Percentiles rank a stretch among this genome's conserved stretches.
Evolutionary conservation across 2,113 vertebrate genomes (phyloP).

Genomic region (Rhea pennata): DNA sequence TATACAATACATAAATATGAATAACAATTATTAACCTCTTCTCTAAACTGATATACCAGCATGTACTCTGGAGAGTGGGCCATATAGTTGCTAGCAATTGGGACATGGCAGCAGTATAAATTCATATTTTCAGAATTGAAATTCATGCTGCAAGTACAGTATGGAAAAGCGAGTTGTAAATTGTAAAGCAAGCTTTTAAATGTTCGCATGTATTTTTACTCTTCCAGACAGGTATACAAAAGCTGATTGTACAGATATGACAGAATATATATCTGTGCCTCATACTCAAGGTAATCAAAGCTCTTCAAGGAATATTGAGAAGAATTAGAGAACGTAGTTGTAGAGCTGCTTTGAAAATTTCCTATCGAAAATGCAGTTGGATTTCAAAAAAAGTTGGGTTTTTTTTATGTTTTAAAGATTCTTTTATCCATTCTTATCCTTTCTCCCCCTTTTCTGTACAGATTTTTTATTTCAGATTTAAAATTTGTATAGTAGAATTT

Average conservation of each 20-base stretch:
- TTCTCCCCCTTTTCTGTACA: not conserved
- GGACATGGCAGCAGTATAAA: rapidly evolving
- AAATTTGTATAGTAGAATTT: not conserved
- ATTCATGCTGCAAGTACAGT: not conserved
- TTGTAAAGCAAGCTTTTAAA: not conserved
- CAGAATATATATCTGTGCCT: too few relatives aligned
- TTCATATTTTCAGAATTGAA: not conserved
- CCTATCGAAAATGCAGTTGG: not conserved
- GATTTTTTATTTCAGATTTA: not conserved
- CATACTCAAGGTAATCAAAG: not conserved
- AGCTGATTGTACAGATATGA: not conserved
- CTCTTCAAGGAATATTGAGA: not conserved
- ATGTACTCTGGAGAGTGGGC: not conserved
- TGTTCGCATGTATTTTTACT: not conserved
- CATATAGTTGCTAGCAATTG: not conserved
- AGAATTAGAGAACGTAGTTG: not conserved
- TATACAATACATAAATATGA: not conserved
- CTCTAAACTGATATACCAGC: not conserved
- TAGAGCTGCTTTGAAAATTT: not conserved
- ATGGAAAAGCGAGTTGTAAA: not conserved
- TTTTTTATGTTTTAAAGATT: not conserved
- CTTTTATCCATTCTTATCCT: not conserved
- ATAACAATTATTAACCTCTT: not conserved
- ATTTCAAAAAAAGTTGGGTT: not conserved
- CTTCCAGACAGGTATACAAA: not conserved